Percentiles rank a stretch among this genome's conserved stretches.
These are phyloP conservation scores for Chrysolina oricalcia DNA, from an alignment of 2,888 invertebrate genomes.

Conservation along the genomic window DNA sequence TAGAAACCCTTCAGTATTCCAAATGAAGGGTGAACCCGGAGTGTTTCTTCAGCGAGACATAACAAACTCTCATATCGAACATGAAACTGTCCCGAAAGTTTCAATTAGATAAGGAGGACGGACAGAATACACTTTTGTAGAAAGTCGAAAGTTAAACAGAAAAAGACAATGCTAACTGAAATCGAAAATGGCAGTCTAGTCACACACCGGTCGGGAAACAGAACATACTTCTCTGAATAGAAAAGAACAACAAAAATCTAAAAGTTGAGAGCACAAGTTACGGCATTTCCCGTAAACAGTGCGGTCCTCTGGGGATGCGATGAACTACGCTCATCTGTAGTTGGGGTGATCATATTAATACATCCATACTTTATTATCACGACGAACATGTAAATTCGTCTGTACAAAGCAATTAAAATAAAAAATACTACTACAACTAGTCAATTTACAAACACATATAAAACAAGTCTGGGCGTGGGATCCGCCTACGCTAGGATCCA, in stretches of 20 bases:
- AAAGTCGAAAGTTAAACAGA: conserved; percentile 53
- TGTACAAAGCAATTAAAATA: no score
- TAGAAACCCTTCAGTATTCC: no score
- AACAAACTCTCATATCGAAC: conserved; percentile 20
- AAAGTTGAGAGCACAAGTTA: conserved; percentile 65
- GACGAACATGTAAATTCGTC: no score
- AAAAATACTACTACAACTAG: no score
- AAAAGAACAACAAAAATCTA: conserved; percentile 68
- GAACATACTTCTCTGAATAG: conserved; percentile 65
- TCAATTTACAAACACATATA: no score
- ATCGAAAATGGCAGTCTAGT: conserved; percentile 63
- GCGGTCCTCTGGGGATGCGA: conserved; percentile 59
- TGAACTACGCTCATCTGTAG: not conserved
- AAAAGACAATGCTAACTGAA: conserved; percentile 56
- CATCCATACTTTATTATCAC: no score
- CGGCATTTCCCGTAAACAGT: conserved; percentile 66
- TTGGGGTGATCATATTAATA: no score
- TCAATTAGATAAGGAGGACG: conserved; percentile 51
- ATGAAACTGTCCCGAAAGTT: conserved; percentile 50
- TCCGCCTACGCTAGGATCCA: no score
- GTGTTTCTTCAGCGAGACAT: conserved; percentile 4
- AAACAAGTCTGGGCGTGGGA: no score
- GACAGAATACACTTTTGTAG: conserved; percentile 47
- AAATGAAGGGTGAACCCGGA: not conserved
- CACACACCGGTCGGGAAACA: conserved; percentile 62